A percentile compares a stretch with the other conserved stretches of the same genome.
These are phyloP conservation scores for Eupelmus urozonus DNA, from an alignment of 2,888 invertebrate species.

Conservation along the genomic window DNA sequence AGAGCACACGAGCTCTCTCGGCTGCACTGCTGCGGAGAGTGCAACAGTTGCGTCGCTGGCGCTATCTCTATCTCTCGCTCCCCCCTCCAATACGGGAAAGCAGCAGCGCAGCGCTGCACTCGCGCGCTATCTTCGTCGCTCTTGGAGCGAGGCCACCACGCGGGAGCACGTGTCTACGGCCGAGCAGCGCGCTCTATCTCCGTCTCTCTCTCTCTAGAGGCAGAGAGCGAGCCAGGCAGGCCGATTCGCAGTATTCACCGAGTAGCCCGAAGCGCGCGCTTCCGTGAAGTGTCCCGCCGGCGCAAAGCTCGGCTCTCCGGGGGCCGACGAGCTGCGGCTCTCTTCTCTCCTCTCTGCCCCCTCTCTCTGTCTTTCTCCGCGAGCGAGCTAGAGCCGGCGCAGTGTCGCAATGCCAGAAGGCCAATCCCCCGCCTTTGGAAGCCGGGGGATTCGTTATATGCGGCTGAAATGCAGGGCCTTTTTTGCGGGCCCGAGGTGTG, in stretches of 20 bases:
- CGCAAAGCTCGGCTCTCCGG: slow-evolving; percentile 31
- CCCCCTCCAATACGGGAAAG: not conserved
- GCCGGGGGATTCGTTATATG: not conserved
- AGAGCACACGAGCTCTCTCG: no score
- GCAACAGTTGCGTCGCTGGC: slow-evolving; percentile 41
- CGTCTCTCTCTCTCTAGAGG: not conserved
- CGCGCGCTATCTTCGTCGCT: not conserved
- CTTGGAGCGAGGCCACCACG: not conserved
- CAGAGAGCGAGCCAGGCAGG: slow-evolving; percentile 27
- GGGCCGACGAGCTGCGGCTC: slow-evolving; percentile 58
- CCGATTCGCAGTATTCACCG: slow-evolving; percentile 72
- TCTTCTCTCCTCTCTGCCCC: no score
- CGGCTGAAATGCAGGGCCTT: no score
- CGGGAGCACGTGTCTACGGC: not conserved
- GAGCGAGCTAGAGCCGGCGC: slow-evolving; percentile 21
- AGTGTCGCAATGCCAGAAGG: slow-evolving; percentile 76
- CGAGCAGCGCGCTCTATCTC: not conserved
- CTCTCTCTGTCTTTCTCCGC: no score
- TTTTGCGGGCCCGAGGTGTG: no score
- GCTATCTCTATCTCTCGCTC: not conserved
- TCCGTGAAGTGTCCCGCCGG: slow-evolving; percentile 70
- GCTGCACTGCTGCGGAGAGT: no score
- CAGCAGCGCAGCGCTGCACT: no score
- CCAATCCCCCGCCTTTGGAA: slow-evolving; percentile 68
- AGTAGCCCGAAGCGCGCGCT: slow-evolving; percentile 74